Percentiles rank a stretch among this genome's conserved stretches.
These are phyloP conservation scores for Heliopora coerulea DNA, from an alignment of 92 coral and sea anemone genomes.

Conservation along the genomic window DNA sequence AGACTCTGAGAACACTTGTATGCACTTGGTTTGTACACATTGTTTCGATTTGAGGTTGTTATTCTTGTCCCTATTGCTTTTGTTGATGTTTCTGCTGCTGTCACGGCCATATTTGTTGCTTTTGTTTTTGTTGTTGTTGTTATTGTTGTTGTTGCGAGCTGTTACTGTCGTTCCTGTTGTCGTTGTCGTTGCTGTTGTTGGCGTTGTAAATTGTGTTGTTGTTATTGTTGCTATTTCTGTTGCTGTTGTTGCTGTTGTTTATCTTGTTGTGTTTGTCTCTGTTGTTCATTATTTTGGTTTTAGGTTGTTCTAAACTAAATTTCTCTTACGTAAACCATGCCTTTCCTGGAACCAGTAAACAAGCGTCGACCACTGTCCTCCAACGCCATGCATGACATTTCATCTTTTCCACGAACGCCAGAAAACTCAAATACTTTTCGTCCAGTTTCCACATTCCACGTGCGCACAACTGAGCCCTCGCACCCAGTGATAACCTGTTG, in stretches of 20 bases:
- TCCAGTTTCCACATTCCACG: conserved; percentile 80
- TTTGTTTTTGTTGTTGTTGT: too few species aligned
- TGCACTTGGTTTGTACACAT: too few species aligned
- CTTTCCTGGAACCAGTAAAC: conserved; percentile 84
- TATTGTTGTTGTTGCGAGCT: too few species aligned
- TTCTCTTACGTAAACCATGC: conserved; percentile 76
- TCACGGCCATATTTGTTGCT: too few species aligned
- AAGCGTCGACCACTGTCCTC: conserved; percentile 76
- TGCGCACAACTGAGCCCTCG: conserved; percentile 77
- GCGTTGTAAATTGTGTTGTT: too few species aligned
- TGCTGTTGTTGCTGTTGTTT: background rate
- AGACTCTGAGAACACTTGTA: too few species aligned
- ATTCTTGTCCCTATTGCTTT: too few species aligned
- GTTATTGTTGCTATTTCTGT: too few species aligned
- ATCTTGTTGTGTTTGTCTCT: background rate
- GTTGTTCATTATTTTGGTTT: background rate
- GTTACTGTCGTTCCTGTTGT: too few species aligned
- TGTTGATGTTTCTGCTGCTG: too few species aligned
- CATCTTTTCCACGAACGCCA: conserved; percentile 83
- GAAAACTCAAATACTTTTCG: conserved; percentile 66
- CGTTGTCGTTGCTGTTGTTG: too few species aligned
- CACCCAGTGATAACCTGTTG: conserved; percentile 87
- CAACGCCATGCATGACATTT: conserved; percentile 84
- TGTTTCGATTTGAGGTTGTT: background rate
- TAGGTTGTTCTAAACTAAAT: too few species aligned